Evolutionary conservation across 2,888 invertebrate genomes (phyloP), one percentile per base, ranked within the genome.

Genomic region (Ypsolopha scabrella): DNA sequence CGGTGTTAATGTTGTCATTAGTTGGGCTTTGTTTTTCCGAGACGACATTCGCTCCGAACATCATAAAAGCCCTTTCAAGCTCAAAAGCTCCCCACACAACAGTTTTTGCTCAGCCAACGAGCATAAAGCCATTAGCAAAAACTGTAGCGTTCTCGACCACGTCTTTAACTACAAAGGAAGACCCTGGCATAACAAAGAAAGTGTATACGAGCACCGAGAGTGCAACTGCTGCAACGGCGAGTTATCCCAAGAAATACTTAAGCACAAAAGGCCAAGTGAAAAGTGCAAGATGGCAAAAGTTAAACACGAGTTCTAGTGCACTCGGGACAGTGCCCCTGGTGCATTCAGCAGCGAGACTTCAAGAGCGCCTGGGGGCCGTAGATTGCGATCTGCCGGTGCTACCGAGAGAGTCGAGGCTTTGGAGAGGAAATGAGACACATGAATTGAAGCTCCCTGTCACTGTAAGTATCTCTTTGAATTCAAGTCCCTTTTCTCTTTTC

Each of bases 351-450:
- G 81, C 85, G 61, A 82, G 88, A 58, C 71, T 89, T 55, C 90
- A 89, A 73, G 91, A 90, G 78, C 89, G 90, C 69, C 81, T 90
- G 63, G 89, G 88, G 68, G 87, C 89, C 48, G 74, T 91, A 60
- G 90, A 90, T 68, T 91, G 91, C 62, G 91, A 91, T 71, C 82
- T 91, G 61, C 89, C 90, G 58, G 87, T 88, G 62, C 75, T 91
- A 64, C 90, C 91, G 49, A 83, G 87, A 56, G 90, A 90, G 64
- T 90, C 91, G 47, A 88, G 90, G 56, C 78, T 91, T 58, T 92
- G 92, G 92, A 88, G 91, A 47, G 91, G 91, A 63, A 92, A 92
- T 67, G 91, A 92, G 70, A 92, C 92, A 11, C 92, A 91, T 65
- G 91, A 92, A 68, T 80, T 92, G 60, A 87, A 89, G 62, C 77